Evolutionary conservation across 2,888 invertebrate genomes (phyloP), one percentile per base, ranked within the genome.

Genomic region (Schizotus pectinicornis): DNA sequence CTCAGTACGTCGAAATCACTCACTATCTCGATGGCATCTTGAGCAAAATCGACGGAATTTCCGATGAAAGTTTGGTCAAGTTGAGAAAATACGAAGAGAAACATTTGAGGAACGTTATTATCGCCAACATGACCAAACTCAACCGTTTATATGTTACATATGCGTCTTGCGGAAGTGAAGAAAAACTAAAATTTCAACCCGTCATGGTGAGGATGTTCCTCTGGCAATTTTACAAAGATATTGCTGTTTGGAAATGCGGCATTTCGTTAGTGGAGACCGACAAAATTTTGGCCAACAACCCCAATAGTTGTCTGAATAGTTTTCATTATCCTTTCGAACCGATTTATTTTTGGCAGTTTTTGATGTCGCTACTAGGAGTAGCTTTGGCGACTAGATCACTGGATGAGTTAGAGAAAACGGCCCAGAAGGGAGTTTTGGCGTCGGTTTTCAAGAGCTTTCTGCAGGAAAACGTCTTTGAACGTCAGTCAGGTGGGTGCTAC

Each of bases 261-360:
- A 55, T 74, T 22, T 82, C 83, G 9, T 74, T 87, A 3, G 77
- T 81, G 1, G 81, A 85, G 48, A 81, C 83, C 3, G 86, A 87
- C 71, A 71, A 74, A 39, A 74, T 82, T 58, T 79, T 84, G 63
- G 77, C 81, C 61, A 67, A 78, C 59, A 84, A 84, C 67, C 80
- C 80, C 0, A 77, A 79, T 47, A 82, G 82, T 79, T 74, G 83
- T 1, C 72, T 83, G 1, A 79, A 77, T 53, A 73, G 74, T 2
- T 72, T 79, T 0, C 83, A 85, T 65, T 68, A 82, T 67, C 87
- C 87, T 0, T 86, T 86, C 67, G 86, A 86, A 66, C 81, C 80
- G 64, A 81, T 87, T 67, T 84, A 84, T 71, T 84, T 84, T 68
- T 87, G 86, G 84, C 87, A 87, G 72, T 86, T 85, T 73, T 54